These are phyloP conservation scores for Hippopotamyrus pictus DNA, from an alignment of 2,797 vertebrate species.

Conservation along the genomic window DNA sequence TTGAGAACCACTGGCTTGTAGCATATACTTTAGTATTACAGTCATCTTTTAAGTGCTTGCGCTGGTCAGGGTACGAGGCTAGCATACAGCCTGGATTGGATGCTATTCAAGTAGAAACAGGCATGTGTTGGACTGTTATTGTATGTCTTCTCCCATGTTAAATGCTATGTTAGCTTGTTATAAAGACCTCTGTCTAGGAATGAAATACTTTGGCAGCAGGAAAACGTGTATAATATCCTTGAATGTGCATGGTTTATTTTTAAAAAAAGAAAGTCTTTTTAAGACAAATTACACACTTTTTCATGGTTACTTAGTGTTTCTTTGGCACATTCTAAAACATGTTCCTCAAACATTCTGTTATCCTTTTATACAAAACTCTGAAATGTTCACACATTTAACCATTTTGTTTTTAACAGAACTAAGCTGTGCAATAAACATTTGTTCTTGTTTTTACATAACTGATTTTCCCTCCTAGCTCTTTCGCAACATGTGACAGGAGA, in stretches of 20 bases:
- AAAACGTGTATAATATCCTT: background rate
- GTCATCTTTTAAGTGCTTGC: background rate
- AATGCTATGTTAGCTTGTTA: background rate
- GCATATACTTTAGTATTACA: background rate
- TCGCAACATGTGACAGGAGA: conserved; percentile 4
- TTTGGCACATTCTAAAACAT: background rate
- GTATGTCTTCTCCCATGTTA: background rate
- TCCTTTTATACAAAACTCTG: background rate
- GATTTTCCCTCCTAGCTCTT: background rate
- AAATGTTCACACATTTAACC: background rate
- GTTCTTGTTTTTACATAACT: conserved; percentile 4
- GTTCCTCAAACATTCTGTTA: background rate
- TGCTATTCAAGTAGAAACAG: background rate
- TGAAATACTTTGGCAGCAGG: background rate
- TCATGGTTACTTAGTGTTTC: background rate
- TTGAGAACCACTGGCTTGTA: background rate
- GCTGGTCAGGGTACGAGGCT: background rate
- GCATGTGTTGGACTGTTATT: background rate
- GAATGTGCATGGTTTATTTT: background rate
- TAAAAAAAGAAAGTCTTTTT: background rate
- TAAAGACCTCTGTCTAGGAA: background rate
- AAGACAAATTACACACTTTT: background rate
- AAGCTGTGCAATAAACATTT: background rate
- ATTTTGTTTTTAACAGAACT: background rate
- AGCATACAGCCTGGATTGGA: background rate